Evolutionary conservation across 2,797 vertebrate species (phyloP).

Genomic region (Alcedo atthis): DNA sequence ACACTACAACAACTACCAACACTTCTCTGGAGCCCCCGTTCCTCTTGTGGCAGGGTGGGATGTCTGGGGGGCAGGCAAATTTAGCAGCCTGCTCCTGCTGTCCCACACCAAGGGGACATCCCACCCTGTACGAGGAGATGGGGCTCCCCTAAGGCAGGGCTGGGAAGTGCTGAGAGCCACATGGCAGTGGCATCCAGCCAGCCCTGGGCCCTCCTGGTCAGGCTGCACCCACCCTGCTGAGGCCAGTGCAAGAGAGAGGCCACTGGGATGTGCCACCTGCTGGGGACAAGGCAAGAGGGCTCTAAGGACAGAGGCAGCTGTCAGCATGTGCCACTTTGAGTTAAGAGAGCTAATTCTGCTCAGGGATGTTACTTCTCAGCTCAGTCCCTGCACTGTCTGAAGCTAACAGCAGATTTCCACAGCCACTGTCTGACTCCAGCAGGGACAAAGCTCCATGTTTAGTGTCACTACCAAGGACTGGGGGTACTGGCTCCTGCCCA

Average conservation of each 20-base stretch:
- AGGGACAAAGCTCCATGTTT: no score
- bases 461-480: no score
- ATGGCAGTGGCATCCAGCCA: accelerated
- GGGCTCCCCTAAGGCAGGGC: not conserved
- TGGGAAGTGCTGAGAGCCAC: accelerated
- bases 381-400: no score
- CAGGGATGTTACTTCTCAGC: not conserved
- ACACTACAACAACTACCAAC: not conserved
- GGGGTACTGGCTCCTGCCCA: no score
- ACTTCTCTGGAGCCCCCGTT: not conserved
- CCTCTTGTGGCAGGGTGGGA: not conserved
- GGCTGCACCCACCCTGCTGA: accelerated
- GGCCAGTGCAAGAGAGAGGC: not conserved
- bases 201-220: accelerated
- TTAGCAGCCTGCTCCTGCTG: not conserved
- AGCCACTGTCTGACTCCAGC: no score
- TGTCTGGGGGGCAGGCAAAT: not conserved
- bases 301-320: not conserved
- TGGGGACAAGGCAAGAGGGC: accelerated
- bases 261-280: not conserved
- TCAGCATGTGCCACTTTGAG: not conserved
- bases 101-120: not conserved
- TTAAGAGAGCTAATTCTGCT: not conserved
- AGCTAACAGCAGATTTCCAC: no score
- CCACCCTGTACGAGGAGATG: not conserved